Conservation (phyloP, 2,113 vertebrate genomes). For the Nyctereutes procyonoides region DNA sequence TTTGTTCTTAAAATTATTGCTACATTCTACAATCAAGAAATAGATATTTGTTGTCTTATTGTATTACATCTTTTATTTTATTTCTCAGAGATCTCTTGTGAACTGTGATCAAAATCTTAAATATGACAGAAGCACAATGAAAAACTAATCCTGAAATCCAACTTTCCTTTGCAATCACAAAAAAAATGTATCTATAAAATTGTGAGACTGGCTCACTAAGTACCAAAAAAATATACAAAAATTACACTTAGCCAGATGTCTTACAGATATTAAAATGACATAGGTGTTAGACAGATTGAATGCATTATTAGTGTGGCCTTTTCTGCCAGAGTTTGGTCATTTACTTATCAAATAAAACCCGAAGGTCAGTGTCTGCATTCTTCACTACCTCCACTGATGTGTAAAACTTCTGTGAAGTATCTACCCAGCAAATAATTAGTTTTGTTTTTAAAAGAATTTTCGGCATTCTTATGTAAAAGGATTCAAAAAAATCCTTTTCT, state of each 20-base stretch:
- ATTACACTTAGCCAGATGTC: background rate
- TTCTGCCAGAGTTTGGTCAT: background rate
- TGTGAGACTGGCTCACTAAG: background rate
- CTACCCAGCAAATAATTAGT: background rate
- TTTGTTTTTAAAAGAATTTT: background rate
- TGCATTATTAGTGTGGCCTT: background rate
- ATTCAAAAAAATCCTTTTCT: background rate
- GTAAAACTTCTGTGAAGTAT: background rate
- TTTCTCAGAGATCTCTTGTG: background rate
- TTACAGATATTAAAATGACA: slow-evolving; percentile 23
- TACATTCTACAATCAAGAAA: background rate
- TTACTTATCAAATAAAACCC: background rate
- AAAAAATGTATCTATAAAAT: background rate
- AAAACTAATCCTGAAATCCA: background rate
- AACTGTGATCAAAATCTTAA: background rate
- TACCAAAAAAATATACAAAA: background rate
- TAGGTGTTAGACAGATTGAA: background rate
- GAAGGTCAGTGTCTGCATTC: background rate
- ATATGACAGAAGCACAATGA: background rate
- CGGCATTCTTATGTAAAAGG: background rate
- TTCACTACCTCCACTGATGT: background rate
- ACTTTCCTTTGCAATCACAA: slow-evolving; percentile 24
- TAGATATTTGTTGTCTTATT: background rate
- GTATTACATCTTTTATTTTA: background rate
- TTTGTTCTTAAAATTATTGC: background rate